Percentiles rank a stretch among this genome's conserved stretches.
Conservation (phyloP, 1,140 invertebrate genomes). For the Sarcophaga peregrina region DNA sequence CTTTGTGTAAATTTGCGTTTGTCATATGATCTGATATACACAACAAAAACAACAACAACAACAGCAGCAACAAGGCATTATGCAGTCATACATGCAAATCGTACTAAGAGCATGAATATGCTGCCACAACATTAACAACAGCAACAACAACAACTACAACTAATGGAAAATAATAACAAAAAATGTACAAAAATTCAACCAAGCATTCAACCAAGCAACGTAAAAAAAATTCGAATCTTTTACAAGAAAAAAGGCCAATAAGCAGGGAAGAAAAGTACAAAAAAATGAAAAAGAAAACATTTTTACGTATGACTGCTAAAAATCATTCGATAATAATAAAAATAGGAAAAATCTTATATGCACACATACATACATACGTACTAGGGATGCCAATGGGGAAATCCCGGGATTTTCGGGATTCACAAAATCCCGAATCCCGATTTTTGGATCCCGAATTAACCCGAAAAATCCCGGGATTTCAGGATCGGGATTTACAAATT, state of each 20-base stretch:
- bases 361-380: not conserved
- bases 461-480: too few relatives aligned
- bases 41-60: too few relatives aligned
- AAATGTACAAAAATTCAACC: not conserved
- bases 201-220: not conserved
- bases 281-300: not conserved
- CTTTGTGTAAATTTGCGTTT: constrained; percentile 24
- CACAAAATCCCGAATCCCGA: too few relatives aligned
- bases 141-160: too few relatives aligned
- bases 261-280: not conserved
- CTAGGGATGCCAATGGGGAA: too few relatives aligned
- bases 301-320: constrained; percentile 22
- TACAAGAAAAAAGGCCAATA: not conserved
- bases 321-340: not conserved
- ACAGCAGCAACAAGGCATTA: not conserved
- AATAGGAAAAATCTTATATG: not conserved
- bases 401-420: too few relatives aligned
- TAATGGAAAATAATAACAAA: not conserved
- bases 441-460: too few relatives aligned
- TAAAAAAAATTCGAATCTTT: not conserved
- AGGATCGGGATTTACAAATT: too few relatives aligned
- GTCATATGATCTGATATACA: constrained; percentile 20
- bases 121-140: too few relatives aligned
- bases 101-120: not conserved
- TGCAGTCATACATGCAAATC: constrained; percentile 24